Evolutionary conservation across 2,888 invertebrate genomes (phyloP).

Genomic region (Opisthograptis luteolata): DNA sequence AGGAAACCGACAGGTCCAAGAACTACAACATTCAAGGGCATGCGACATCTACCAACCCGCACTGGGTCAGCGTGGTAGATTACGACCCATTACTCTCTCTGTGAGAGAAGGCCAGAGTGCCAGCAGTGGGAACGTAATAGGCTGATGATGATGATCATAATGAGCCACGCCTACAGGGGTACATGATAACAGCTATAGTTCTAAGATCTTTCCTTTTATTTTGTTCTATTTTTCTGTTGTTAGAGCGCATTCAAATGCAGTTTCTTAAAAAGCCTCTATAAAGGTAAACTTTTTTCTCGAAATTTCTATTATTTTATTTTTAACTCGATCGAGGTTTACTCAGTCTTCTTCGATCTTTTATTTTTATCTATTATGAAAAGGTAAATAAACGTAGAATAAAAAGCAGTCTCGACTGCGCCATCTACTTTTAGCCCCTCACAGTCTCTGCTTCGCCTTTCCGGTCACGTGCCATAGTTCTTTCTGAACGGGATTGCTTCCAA

Average conservation of each 20-base stretch:
- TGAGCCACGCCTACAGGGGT: no score
- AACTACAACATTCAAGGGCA: no score
- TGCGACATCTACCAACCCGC: no score
- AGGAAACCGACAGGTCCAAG: no score
- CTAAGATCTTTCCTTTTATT: no score
- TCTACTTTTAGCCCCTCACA: conserved; percentile 53
- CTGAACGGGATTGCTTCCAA: conserved; percentile 80
- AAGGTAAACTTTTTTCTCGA: conserved; percentile 4
- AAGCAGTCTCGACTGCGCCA: conserved; percentile 43
- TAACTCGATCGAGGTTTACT: background rate
- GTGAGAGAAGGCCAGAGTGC: no score
- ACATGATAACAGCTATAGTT: no score
- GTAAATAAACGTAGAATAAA: conserved; percentile 64
- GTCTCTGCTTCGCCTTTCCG: conserved; percentile 52
- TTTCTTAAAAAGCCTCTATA: conserved; percentile 9
- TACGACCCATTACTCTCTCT: no score
- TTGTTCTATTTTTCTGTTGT: no score
- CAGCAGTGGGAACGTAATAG: no score
- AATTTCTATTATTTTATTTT: conserved; percentile 1
- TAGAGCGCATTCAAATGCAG: background rate
- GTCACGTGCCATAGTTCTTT: conserved; percentile 80
- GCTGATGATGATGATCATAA: no score
- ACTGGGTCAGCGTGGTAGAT: no score
- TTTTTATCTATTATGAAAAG: conserved; percentile 45
- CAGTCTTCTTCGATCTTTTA: background rate